These are phyloP conservation scores for Dicrostonyx torquatus DNA, from an alignment of 2,797 vertebrate species.

Conservation along the genomic window DNA sequence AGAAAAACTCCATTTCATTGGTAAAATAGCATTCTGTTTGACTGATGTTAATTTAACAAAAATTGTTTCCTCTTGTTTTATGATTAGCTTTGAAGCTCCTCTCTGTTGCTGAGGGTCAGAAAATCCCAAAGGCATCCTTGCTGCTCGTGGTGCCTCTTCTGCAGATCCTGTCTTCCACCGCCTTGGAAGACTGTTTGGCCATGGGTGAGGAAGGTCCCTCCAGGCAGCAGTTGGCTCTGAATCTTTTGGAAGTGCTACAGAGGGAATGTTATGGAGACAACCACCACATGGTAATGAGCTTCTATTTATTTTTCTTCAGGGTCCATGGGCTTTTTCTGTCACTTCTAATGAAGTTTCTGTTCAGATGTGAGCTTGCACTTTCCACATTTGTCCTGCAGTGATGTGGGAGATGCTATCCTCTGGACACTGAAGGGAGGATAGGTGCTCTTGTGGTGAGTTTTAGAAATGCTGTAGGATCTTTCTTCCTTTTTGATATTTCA, in stretches of 20 bases:
- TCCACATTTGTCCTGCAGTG: not conserved
- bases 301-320: slow-evolving; percentile 4
- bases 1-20: not conserved
- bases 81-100: slow-evolving; percentile 89
- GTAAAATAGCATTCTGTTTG: slow-evolving; percentile 14
- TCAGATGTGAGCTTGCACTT: not conserved
- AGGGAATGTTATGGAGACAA: slow-evolving; percentile 73
- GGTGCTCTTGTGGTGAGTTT: not conserved
- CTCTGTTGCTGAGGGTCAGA: slow-evolving; percentile 81
- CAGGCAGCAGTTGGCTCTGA: slow-evolving; percentile 88
- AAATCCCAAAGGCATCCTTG: slow-evolving; percentile 83
- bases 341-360: not conserved
- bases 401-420: not conserved
- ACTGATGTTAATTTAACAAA: slow-evolving; percentile 31
- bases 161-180: slow-evolving; percentile 91
- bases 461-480: not conserved
- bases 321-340: not conserved
- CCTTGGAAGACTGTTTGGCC: slow-evolving; percentile 88
- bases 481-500: not conserved
- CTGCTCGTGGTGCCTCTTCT: slow-evolving; percentile 92
- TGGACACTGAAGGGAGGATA: not conserved
- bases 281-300: slow-evolving; percentile 76
- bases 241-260: slow-evolving; percentile 88
- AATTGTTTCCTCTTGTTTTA: slow-evolving; percentile 35
- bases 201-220: slow-evolving; percentile 83